Conservation (phyloP, 1,140 invertebrate species). For the Portunus trituberculatus region DNA sequence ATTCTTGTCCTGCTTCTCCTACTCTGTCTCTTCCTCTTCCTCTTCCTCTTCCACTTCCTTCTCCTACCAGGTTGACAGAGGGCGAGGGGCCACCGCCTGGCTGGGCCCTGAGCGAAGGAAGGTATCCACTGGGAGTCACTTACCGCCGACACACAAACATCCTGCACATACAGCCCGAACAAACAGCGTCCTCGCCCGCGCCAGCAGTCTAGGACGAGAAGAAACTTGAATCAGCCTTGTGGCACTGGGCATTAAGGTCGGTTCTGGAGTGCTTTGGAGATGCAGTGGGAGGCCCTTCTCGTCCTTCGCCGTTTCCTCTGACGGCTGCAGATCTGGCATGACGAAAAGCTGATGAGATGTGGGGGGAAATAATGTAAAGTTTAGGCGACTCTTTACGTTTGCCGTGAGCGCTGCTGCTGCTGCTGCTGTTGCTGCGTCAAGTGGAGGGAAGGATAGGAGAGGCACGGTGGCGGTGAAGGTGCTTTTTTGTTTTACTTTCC, state of each 20-base stretch:
- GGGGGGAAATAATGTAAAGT: slow-evolving; percentile 10
- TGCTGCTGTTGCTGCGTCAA: no score
- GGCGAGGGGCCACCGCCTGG: not conserved
- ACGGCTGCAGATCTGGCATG: slow-evolving; percentile 18
- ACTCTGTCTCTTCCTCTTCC: not conserved
- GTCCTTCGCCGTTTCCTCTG: not conserved
- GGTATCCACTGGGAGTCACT: slow-evolving; percentile 46
- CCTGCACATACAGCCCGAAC: not conserved
- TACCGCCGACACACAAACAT: slow-evolving; percentile 44
- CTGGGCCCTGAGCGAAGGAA: not conserved
- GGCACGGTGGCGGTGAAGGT: no score
- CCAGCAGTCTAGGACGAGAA: not conserved
- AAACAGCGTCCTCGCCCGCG: not conserved
- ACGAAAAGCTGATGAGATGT: slow-evolving; percentile 21
- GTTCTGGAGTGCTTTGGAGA: not conserved
- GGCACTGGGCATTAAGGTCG: not conserved
- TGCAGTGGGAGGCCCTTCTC: not conserved
- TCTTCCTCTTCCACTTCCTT: not conserved
- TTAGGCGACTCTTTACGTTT: not conserved
- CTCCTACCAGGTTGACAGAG: not conserved
- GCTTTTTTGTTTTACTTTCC: no score
- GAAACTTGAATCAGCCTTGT: not conserved
- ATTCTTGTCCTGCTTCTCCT: not conserved
- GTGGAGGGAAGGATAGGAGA: no score
- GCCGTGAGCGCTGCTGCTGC: not conserved